Base-by-base conservation (phyloP, 2,888 invertebrate genomes). In the Dicycla oo region DNA sequence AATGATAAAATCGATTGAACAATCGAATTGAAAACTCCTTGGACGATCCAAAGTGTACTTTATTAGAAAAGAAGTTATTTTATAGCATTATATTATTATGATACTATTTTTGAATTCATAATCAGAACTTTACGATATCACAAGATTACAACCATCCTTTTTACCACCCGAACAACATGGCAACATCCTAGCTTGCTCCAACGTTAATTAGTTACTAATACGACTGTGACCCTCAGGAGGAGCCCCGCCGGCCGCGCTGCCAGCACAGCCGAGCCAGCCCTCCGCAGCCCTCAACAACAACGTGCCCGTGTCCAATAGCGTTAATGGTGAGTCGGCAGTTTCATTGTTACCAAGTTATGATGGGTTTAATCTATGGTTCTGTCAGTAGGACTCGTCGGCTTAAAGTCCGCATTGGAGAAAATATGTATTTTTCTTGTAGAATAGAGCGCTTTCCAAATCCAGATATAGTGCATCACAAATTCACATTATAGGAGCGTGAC, bases 221-320 rank as follows among this genome's bases (percentile, higher is more conserved):
- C 6, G n/a, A 7, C 3, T 18, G 23, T 30, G 1, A 0, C 26
- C 6, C 2, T 10, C 62, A 74, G 80, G 74, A 23, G 80, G 60
- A 1, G 69, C 58, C 18, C 75, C 67, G 13, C 56, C 61, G 0
- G 69, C 45, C 20, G 78, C 63, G 0, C 11, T 20, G 0, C 23
- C 65, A 0, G 57, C 61, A 6, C 69, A 62, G 51, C 53, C 51
- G 70, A 73, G 26, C 68, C 83, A 80, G 73, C 75, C 64, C 57
- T 68, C 78, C 13, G 82, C 91, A 3, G 93, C 91, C 0, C 90
- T 91, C 64, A 89, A 85, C 84, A 77, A 90, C 87, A 88, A 85
- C 86, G 86, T 87, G 76, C 89, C 92, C 0, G 83, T 85, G 30
- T 87, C 91, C 30, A 88, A 91, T 58, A 85, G 79, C 53, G 84